These are phyloP conservation scores for Zophobas morio DNA, from an alignment of 1,140 invertebrate genomes.

Conservation along the genomic window DNA sequence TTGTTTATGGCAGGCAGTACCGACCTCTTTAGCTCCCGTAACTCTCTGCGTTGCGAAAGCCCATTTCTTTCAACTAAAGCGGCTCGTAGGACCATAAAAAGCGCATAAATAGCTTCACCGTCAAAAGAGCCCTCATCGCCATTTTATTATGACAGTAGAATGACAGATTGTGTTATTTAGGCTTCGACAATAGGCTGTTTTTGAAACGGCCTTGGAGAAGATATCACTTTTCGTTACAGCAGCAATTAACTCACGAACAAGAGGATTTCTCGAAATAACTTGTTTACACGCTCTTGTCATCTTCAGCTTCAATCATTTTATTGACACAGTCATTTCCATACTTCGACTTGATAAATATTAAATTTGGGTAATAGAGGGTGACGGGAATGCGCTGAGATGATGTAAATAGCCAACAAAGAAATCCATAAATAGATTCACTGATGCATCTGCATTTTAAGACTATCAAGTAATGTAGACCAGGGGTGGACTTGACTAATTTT, in stretches of 20 bases:
- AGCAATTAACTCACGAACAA: neutral
- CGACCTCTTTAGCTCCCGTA: constrained; percentile 27
- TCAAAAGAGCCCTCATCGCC: neutral
- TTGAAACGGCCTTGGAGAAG: neutral
- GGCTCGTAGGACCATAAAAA: neutral
- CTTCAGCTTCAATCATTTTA: neutral
- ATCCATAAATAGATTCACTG: constrained; percentile 37
- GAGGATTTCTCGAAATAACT: constrained; percentile 9
- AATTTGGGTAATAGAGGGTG: constrained; percentile 17
- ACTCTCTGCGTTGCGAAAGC: neutral
- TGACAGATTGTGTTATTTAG: neutral
- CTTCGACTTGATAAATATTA: constrained; percentile 17
- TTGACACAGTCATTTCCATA: neutral
- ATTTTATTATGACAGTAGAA: neutral
- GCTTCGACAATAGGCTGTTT: neutral
- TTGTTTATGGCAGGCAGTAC: constrained; percentile 13
- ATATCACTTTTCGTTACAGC: neutral
- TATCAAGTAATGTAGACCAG: constrained; percentile 32
- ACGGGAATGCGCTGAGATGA: constrained; percentile 24
- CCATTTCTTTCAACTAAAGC: neutral
- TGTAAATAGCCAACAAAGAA: constrained; percentile 42
- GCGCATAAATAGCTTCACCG: neutral
- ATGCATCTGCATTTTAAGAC: constrained; percentile 34
- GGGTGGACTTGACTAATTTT: constrained; percentile 4
- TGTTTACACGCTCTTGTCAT: neutral